Evolutionary conservation across 2,888 invertebrate species (phyloP), one percentile per base, ranked within the genome.

Genomic region (Hydrotaea cyrtoneurina): DNA sequence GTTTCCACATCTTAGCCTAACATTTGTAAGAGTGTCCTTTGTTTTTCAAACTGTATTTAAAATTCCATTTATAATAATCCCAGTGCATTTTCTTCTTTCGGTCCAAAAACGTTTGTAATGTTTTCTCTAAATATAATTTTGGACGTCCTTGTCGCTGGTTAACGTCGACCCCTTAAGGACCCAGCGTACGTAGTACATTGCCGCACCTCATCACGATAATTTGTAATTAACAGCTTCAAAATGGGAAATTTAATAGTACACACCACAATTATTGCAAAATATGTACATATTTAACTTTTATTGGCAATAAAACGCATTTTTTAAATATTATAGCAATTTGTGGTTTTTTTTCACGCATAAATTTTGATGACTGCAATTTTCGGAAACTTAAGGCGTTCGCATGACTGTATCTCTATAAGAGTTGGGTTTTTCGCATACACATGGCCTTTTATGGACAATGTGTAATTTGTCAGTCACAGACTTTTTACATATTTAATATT

Each of bases 401-500:
- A 31, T 31, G 31, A 31, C 3, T 31, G 7, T 7, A 31, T n/a
- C n/a, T n/a, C n/a, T n/a, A n/a, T n/a, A n/a, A n/a, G n/a, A n/a
- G n/a, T n/a, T n/a, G n/a, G n/a, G n/a, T n/a, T n/a, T n/a, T n/a
- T n/a, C n/a, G 31, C 0, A 13, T 59, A 10, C 13, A 39, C 13
- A 74, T 15, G 21, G 23, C 62, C 69, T 39, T 43, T 69, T 66
- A 4, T 59, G 43, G 74, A 71, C 74, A 69, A 74, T 46, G 46
- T 0, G n/a, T 31, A 81, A 84, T 79, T 78, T 85, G 81, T 77
- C 83, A 69, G 64, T 4, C 26, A 31, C 31, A 53, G 17, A 59
- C 10, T 23, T 59, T 19, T 69, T 71, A 11, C 21, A 59, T 55
- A 66, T 79, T 82, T 73, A 85, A 85, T 79, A 85, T 81, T 82